Evolutionary conservation across 2,113 vertebrate genomes (phyloP).

Genomic region (Eurypyga helias): DNA sequence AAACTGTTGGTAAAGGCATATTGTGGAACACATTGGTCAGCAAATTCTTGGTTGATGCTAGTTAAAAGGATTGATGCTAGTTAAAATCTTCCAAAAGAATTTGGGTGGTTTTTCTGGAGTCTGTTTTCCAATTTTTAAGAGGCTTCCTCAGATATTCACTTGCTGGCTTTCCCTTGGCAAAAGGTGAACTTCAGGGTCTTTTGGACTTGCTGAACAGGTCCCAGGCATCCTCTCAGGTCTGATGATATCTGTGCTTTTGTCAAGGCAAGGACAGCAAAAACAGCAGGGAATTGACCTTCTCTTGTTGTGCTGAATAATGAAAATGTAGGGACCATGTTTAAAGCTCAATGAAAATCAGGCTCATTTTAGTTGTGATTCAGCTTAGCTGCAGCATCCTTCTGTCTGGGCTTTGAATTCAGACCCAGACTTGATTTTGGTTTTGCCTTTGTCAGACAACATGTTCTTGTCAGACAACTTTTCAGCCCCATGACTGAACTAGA

Average conservation of each 20-base stretch:
- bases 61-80: neutral
- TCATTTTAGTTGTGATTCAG: neutral
- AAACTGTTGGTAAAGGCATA: neutral
- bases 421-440: neutral
- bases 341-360: neutral
- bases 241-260: neutral
- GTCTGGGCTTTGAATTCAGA: neutral
- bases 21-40: neutral
- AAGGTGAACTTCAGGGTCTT: neutral
- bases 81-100: neutral
- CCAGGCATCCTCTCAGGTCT: neutral
- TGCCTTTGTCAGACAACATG: neutral
- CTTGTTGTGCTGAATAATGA: neutral
- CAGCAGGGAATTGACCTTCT: neutral
- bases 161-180: neutral
- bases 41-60: neutral
- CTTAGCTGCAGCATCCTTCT: neutral
- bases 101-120: neutral
- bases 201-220: neutral
- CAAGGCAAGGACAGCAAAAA: neutral
- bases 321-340: neutral
- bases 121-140: neutral
- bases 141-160: neutral
- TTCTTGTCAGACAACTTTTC: neutral
- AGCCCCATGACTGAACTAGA: neutral